Base-by-base conservation (phyloP, 2,888 invertebrate species). In the Volucella zonaria region DNA sequence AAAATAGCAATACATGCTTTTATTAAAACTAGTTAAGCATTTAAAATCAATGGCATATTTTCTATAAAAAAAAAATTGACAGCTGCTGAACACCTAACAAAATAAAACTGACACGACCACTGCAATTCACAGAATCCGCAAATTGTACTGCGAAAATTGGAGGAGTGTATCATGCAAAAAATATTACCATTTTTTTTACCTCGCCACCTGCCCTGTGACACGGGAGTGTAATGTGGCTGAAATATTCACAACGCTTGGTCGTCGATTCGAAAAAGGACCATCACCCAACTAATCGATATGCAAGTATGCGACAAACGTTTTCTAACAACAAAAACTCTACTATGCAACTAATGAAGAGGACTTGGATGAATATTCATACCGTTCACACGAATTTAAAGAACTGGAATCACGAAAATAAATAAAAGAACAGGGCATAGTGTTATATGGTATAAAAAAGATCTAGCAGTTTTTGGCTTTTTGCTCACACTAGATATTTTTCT, bases 201-300 rank as follows among this genome's bases (percentile, higher is more conserved):
- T 45, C n/a, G 12, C n/a, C 45, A 45, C 43, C 40, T 59, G 11
- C 42, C 12, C 12, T 23, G 9, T 43, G 59, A 45, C 45, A 45
- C n/a, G 61, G 38, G 12, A 61, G 45, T 45, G 45, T 23, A 61
- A 45, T 61, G 23, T 45, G 23, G 61, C 45, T 61, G 23, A 45
- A 6, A 38, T 40, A 0, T 40, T 9, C 43, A 23, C 23, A 61
- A n/a, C 45, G 58, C 42, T 61, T 9, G 18, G n/a, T 31, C 3
- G 8, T 8, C 8, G 31, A 31, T 31, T 31, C 31, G 31, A n/a
- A 45, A n/a, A 23, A 12, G 11, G 31, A n/a, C 42, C 15, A 42
- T 18, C 3, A 43, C 59, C 15, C n/a, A 56, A 11, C 12, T 10
- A 61, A 31, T 61, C 45, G 58, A 43, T 42, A 59, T 52, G 3